A percentile compares a stretch with the other conserved stretches of the same genome.
phyloP scores from a whole-genome alignment of 1,140 invertebrate genomes.

The Leguminivora glycinivorella region DNA sequence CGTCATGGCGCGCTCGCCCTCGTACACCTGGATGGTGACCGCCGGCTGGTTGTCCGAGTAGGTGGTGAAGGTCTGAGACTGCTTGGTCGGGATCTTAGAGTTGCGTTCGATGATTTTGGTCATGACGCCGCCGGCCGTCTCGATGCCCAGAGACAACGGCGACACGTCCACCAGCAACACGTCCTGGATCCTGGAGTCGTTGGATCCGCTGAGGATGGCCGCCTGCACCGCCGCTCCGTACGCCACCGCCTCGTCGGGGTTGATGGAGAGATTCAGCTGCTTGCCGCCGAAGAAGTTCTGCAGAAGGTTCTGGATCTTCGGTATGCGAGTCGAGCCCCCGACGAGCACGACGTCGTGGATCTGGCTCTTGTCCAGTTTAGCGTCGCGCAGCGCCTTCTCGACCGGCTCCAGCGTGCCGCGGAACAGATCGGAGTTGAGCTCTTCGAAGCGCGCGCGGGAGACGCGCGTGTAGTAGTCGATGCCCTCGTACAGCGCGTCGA shows the following conservation, averaged over 20 bases:
- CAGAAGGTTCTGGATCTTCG: slow-evolving; percentile 68
- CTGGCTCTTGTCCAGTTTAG: slow-evolving; percentile 81
- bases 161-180: slow-evolving; percentile 70
- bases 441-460: slow-evolving; percentile 87
- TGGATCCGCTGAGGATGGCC: slow-evolving; percentile 74
- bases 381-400: slow-evolving; percentile 80
- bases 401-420: slow-evolving; percentile 49
- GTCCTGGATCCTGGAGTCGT: slow-evolving; percentile 77
- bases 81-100: slow-evolving; percentile 24
- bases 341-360: slow-evolving; percentile 84
- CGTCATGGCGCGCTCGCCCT: slow-evolving; percentile 85
- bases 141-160: slow-evolving; percentile 23
- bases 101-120: slow-evolving; percentile 77
- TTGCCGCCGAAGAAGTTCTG: slow-evolving; percentile 59
- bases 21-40: slow-evolving; percentile 82
- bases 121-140: slow-evolving; percentile 37
- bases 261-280: slow-evolving; percentile 64
- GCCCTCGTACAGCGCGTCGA: slow-evolving; percentile 55
- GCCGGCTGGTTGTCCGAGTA: slow-evolving; percentile 84
- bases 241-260: slow-evolving; percentile 76
- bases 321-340: slow-evolving; percentile 80
- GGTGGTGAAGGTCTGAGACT: slow-evolving; percentile 66
- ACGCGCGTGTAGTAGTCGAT: slow-evolving; percentile 62
- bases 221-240: slow-evolving; percentile 77
- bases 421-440: slow-evolving; percentile 73